Evolutionary conservation across 2,113 vertebrate genomes (phyloP).

Genomic region (Dicentrarchus labrax): DNA sequence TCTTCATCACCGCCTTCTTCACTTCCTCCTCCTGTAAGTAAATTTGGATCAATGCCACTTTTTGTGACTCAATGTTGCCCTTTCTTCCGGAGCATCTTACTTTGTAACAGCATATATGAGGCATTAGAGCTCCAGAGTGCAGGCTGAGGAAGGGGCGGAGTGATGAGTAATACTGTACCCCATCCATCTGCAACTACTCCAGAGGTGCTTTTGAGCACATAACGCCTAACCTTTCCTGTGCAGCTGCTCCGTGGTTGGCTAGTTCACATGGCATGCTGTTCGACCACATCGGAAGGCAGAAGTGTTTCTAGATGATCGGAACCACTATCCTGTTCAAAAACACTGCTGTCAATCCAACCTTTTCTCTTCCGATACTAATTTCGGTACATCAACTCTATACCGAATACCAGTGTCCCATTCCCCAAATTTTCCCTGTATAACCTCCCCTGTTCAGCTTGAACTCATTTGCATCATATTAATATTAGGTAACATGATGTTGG

Average conservation of each 20-base stretch:
- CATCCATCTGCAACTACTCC: conserved; percentile 12
- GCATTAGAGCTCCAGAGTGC: background rate
- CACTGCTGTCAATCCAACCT: background rate
- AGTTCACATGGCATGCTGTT: background rate
- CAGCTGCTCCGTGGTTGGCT: background rate
- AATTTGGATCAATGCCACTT: conserved; percentile 31
- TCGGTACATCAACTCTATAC: background rate
- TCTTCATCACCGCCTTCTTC: conserved; percentile 35
- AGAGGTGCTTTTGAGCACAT: conserved; percentile 4
- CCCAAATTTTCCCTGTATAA: background rate
- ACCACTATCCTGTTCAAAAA: background rate
- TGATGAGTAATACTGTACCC: background rate
- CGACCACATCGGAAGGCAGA: background rate
- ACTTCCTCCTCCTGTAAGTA: conserved; percentile 15
- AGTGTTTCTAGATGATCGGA: background rate
- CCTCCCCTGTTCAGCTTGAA: background rate
- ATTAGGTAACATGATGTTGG: background rate
- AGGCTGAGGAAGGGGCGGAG: background rate
- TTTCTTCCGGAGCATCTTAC: conserved; percentile 6
- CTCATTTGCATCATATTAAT: background rate
- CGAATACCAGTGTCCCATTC: background rate
- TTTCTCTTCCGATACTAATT: background rate
- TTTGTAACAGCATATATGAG: conserved; percentile 8
- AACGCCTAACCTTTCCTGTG: background rate
- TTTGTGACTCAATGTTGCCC: conserved; percentile 1